Conservation (phyloP, 2,888 invertebrate species). For the Eulithis testata region DNA sequence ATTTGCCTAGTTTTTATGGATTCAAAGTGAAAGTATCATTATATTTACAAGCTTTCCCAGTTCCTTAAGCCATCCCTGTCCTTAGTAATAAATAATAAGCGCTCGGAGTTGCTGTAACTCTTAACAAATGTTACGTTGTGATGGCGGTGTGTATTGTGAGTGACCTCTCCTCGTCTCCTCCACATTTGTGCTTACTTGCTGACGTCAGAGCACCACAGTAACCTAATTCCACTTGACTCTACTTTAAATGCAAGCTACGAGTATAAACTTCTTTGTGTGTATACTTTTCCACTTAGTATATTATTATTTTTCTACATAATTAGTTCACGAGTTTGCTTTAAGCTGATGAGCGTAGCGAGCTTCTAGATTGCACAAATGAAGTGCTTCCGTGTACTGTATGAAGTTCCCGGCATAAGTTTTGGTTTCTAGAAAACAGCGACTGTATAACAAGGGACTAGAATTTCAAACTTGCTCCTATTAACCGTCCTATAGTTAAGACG, state of each 20-base stretch:
- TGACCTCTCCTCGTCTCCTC: conserved; percentile 8
- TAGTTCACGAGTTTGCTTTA: conserved; percentile 21
- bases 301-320: conserved; percentile 14
- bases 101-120: conserved; percentile 59
- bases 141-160: conserved; percentile 32
- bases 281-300: conserved; percentile 19
- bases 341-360: conserved; percentile 11
- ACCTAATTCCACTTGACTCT: no score
- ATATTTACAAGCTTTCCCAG: no score
- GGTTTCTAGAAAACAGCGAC: not conserved
- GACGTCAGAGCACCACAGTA: no score
- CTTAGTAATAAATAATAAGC: conserved; percentile 79
- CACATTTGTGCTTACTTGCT: no score
- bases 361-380: conserved; percentile 9
- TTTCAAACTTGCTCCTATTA: no score
- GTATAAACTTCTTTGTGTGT: not conserved
- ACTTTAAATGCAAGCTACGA: no score
- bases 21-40: no score
- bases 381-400: not conserved
- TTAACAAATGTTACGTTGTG: conserved; percentile 59
- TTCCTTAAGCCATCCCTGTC: conserved; percentile 24
- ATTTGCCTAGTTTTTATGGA: no score
- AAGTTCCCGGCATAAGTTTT: not conserved
- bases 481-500: no score
- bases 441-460: no score